Conservation (phyloP, 2,888 invertebrate species). For the Steinernema hermaphroditum region DNA sequence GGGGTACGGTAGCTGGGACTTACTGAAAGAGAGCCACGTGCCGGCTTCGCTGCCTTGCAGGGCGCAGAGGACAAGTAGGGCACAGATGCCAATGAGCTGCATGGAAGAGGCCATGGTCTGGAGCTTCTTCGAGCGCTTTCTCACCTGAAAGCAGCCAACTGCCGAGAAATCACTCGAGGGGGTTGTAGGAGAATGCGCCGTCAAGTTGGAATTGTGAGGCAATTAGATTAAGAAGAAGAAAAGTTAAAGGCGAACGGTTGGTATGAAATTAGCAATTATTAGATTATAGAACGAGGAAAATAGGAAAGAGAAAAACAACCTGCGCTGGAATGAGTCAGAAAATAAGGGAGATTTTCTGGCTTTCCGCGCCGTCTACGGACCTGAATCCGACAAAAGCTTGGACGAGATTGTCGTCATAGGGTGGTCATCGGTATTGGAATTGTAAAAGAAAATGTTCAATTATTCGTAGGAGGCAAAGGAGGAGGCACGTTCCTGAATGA, state of each 20-base stretch:
- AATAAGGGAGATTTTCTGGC: neutral
- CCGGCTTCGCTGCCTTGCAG: neutral
- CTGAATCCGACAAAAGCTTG: too few relatives aligned
- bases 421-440: too few relatives aligned
- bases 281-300: neutral
- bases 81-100: constrained; percentile 12
- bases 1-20: constrained; percentile 14
- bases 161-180: neutral
- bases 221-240: constrained; percentile 2
- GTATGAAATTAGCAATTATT: constrained; percentile 10
- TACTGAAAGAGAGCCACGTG: constrained; percentile 27
- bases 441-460: too few relatives aligned
- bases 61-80: neutral
- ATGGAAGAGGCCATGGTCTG: constrained; percentile 6
- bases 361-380: too few relatives aligned
- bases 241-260: constrained; percentile 3
- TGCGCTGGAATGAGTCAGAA: constrained; percentile 20
- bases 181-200: neutral
- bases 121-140: constrained; percentile 22
- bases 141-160: constrained; percentile 17
- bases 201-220: neutral
- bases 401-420: too few relatives aligned
- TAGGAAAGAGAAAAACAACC: constrained; percentile 6
- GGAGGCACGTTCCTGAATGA: too few relatives aligned
- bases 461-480: too few relatives aligned